Percentiles rank a stretch among this genome's conserved stretches.
Conservation (phyloP, 1,140 invertebrate genomes). For the Drosophila sulfurigaster region DNA sequence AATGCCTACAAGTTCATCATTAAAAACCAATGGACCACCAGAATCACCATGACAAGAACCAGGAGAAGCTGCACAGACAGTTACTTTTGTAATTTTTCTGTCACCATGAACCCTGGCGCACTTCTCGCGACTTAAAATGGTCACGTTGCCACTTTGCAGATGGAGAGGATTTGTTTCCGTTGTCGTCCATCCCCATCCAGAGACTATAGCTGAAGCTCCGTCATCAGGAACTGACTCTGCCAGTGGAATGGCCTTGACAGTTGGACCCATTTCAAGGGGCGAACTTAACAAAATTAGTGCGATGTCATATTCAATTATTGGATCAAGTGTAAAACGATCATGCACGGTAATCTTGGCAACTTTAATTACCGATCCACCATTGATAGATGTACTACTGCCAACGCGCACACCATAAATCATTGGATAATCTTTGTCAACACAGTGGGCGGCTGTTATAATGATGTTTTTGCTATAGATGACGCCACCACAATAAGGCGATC, state of each 20-base stretch:
- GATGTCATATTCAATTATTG: too few relatives aligned
- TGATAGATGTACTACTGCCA: not conserved
- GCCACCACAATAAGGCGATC: conserved; percentile 15
- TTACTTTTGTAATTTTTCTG: not conserved
- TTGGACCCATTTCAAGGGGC: too few relatives aligned
- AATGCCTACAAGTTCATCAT: conserved; percentile 34
- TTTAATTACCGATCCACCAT: not conserved
- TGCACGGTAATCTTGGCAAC: too few relatives aligned
- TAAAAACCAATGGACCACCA: conserved; percentile 7
- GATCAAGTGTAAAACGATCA: too few relatives aligned
- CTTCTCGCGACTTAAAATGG: not conserved
- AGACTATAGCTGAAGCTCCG: too few relatives aligned
- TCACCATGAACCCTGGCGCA: not conserved
- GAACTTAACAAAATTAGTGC: too few relatives aligned
- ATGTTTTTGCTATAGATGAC: conserved; percentile 11
- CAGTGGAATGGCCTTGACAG: too few relatives aligned
- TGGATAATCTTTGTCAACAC: not conserved
- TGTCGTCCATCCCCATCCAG: conserved; percentile 31
- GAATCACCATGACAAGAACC: conserved; percentile 25
- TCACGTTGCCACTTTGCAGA: not conserved
- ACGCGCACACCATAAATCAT: not conserved
- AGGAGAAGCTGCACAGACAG: conserved; percentile 3
- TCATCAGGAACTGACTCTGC: too few relatives aligned
- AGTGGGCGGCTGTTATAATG: conserved; percentile 18
- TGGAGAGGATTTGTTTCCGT: not conserved